Evolutionary conservation across 2,113 vertebrate genomes (phyloP), one percentile per base, ranked within the genome.

Genomic region (Dasyprocta punctata): DNA sequence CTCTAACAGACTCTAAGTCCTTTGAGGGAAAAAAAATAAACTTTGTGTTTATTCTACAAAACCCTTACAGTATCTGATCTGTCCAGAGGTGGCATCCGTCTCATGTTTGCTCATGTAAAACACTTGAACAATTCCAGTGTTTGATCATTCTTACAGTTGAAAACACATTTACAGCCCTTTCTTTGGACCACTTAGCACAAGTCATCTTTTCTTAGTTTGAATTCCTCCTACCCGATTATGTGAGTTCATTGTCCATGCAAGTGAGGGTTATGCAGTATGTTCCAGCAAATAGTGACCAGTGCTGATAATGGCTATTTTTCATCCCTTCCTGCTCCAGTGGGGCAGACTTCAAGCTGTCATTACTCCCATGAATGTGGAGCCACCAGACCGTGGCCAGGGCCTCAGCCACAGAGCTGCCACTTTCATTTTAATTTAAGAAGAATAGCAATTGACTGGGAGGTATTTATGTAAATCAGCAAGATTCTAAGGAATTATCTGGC

Each of bases 381-480:
- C 9, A 44, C 5, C 93, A 87, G 97, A 97, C 81, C 47, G 2
- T 60, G 13, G 77, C 88, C 81, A 63, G 77, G 49, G 38, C 61
- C n/a, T 60, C 85, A 97, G 88, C 95, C 94, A 47, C 41, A 30
- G 56, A 87, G 87, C 97, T 96, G 95, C 93, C 86, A 93, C 63
- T 93, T 95, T 81, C 92, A 4, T 92, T 95, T 98, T 97, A 94
- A 94, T 90, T 97, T 97, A 93, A 97, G 92, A 97, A 98, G 93
- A 97, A 94, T 7, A 22, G 86, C 90, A 97, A 97, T 96, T 97
- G 98, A 97, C 97, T 97, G 94, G 80, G 95, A 97, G 95, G 85
- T 89, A 96, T 97, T 97, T 98, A 98, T 98, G 97, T 94, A 98
- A 98, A 98, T 96, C 80, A 94, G 88, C 5, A 49, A 78, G 28